Base-by-base conservation (phyloP, 92 coral and sea anemone species). In the Parazoanthus swiftii region DNA sequence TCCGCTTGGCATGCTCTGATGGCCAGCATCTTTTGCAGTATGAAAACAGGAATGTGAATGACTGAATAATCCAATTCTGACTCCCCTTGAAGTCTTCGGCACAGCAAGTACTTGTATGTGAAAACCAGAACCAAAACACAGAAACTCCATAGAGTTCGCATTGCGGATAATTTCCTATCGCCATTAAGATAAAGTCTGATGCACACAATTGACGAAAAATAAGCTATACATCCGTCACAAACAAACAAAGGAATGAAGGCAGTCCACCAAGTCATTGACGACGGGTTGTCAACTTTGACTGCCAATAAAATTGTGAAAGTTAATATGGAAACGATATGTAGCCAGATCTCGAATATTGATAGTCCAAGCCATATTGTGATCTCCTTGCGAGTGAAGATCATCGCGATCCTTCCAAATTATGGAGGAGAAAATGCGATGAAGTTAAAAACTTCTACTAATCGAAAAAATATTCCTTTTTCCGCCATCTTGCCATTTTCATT, bases 261-360 rank as follows among this genome's bases (percentile, higher is more conserved):
- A 16, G 91, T 86, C 99, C 99, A 97, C 99, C 99, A 97, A 33
- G 96, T 92, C 93, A 93, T 86, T 0, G 91, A 74, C 37, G 86
- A 77, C 67, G 82, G 91, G 26, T 81, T 92, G 88, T 97, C 99
- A 33, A 94, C 88, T 91, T 97, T 97, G 88, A 97, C 89, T 38
- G 92, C 98, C 43, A 97, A 90, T 85, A 97, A 85, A 73, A 97
- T 86, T 43, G 99, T 94, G 84, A 97, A 97, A 29, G 96, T 89
- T 65, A 95, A 88, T 8, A 94, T 59, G 16, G 96, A 71, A 25
- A 92, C 79, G 4, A 97, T 89, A 50, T 94, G 92, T 18, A 97
- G 94, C 99, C 99, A 97, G 50, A 97, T 85, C 74, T 97, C 99
- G 92, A 97, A 97, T 68, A 97, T 92, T 81, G 99, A 93, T 72